Conservation (phyloP, 2,888 invertebrate species). For the Nematopogon swammerdamellus region DNA sequence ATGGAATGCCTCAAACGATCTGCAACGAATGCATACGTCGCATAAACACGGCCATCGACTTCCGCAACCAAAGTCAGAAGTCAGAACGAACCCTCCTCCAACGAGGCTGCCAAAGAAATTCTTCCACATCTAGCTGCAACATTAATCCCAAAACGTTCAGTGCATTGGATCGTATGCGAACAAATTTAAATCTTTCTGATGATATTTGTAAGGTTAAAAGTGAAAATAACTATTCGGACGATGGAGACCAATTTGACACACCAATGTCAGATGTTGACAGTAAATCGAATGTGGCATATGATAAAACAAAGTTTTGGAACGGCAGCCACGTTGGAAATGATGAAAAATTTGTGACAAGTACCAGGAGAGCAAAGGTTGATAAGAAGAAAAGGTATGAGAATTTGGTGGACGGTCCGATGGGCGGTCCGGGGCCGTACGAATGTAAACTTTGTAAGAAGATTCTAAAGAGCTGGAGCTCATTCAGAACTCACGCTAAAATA, state of each 20-base stretch:
- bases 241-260: too few species aligned
- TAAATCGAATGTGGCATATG: too few species aligned
- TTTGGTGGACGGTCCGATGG: background rate
- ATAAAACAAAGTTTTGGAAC: background rate
- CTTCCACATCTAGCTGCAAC: background rate
- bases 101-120: background rate
- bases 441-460: background rate
- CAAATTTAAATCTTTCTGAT: background rate
- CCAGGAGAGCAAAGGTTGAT: background rate
- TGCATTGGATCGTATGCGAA: background rate
- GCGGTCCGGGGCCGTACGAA: background rate
- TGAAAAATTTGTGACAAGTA: background rate
- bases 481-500: constrained; percentile 3
- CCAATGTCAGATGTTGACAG: too few species aligned
- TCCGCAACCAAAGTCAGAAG: background rate
- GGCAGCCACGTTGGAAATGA: background rate
- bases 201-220: background rate
- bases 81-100: background rate
- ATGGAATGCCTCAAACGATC: constrained; percentile 2
- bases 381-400: background rate
- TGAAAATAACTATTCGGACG: too few species aligned
- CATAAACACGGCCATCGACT: background rate
- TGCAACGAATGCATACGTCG: background rate
- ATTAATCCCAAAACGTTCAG: background rate
- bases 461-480: background rate